phyloP scores from a whole-genome alignment of 2,113 vertebrate species.

The Lepisosteus osseus region DNA sequence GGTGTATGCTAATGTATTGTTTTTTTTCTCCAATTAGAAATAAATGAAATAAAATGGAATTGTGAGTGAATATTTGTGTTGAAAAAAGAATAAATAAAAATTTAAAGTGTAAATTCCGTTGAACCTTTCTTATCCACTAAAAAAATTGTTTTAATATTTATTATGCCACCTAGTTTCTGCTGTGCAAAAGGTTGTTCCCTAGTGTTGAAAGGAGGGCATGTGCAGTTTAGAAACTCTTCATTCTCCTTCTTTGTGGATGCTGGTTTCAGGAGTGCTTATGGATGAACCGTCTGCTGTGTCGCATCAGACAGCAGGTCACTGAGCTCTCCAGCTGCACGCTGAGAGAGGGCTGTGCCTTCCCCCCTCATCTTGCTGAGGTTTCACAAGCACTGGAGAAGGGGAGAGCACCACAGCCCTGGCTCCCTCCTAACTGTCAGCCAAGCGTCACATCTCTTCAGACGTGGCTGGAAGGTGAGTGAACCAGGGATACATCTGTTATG shows the following conservation, averaged over 20 bases:
- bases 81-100: too few species aligned
- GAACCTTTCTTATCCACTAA: too few species aligned
- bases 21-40: too few species aligned
- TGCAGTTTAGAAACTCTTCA: not conserved
- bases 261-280: constrained; percentile 21
- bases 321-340: constrained; percentile 9
- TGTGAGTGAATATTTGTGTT: too few species aligned
- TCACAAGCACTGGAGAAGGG: constrained; percentile 9
- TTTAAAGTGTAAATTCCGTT: too few species aligned
- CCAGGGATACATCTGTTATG: too few species aligned
- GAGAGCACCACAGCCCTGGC: constrained; percentile 13
- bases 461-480: constrained; percentile 19
- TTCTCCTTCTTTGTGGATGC: not conserved
- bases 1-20: too few species aligned
- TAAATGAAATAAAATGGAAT: too few species aligned
- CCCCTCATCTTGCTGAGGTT: constrained; percentile 3
- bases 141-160: too few species aligned
- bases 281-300: constrained; percentile 14
- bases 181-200: too few species aligned
- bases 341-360: constrained; percentile 6
- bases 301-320: constrained; percentile 11
- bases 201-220: not conserved
- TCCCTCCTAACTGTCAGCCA: not conserved
- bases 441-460: not conserved
- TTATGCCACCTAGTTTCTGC: too few species aligned